These are phyloP conservation scores for Odocoileus hemionus DNA, from an alignment of 2,113 vertebrate species.

Conservation along the genomic window DNA sequence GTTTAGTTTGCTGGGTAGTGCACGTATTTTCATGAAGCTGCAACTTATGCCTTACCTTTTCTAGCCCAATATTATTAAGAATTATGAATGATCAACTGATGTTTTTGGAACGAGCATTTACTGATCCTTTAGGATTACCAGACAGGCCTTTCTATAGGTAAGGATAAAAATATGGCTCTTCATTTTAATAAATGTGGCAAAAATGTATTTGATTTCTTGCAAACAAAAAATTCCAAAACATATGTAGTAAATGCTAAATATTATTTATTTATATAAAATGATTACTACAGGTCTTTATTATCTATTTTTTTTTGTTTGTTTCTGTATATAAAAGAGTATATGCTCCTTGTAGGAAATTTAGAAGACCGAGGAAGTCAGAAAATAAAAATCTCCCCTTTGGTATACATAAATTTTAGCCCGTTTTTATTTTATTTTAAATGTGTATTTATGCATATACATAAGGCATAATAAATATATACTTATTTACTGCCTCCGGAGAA, in stretches of 20 bases:
- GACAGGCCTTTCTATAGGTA: constrained; percentile 95
- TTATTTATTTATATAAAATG: background rate
- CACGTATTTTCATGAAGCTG: background rate
- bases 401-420: background rate
- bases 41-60: constrained; percentile 28
- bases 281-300: background rate
- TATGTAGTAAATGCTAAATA: background rate
- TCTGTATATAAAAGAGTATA: background rate
- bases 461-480: background rate
- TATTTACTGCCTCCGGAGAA: background rate
- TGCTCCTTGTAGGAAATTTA: background rate
- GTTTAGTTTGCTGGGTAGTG: background rate
- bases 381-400: background rate
- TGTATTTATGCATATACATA: background rate
- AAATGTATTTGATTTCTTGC: background rate
- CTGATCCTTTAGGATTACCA: constrained; percentile 93
- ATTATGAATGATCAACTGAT: constrained; percentile 93
- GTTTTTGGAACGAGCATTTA: constrained; percentile 93
- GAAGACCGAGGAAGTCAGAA: background rate
- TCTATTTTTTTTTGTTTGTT: background rate
- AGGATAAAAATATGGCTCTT: background rate
- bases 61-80: constrained; percentile 80
- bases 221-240: constrained; percentile 2
- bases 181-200: background rate
- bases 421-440: background rate